These are phyloP conservation scores for Cyclargus thomasi DNA, from an alignment of 1,140 invertebrate genomes.

Conservation along the genomic window DNA sequence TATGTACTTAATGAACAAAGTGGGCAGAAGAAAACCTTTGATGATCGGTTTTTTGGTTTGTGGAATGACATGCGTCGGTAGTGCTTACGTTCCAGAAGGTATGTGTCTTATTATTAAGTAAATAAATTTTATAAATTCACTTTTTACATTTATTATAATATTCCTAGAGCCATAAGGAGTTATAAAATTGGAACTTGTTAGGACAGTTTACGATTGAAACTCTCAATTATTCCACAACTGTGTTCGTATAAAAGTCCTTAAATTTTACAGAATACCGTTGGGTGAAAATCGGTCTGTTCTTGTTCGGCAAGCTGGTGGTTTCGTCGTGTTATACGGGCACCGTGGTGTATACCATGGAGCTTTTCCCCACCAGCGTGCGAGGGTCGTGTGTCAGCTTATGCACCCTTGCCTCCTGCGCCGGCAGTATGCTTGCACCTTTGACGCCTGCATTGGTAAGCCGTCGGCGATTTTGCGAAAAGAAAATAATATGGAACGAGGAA, in stretches of 20 bases:
- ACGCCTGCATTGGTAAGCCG: slow-evolving; percentile 81
- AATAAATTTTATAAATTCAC: not conserved
- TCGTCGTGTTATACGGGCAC: slow-evolving; percentile 80
- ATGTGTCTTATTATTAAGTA: slow-evolving; percentile 27
- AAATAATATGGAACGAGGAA: too few relatives aligned
- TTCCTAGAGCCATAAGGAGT: too few relatives aligned
- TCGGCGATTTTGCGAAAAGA: too few relatives aligned
- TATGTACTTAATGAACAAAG: slow-evolving; percentile 76
- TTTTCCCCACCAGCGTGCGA: slow-evolving; percentile 82
- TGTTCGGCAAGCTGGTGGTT: slow-evolving; percentile 83
- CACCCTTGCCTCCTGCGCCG: slow-evolving; percentile 80
- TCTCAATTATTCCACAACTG: not conserved
- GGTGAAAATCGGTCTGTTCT: slow-evolving; percentile 75
- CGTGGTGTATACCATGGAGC: slow-evolving; percentile 81
- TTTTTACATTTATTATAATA: too few relatives aligned
- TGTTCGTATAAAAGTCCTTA: not conserved
- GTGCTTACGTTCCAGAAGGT: slow-evolving; percentile 40
- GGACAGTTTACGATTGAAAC: too few relatives aligned
- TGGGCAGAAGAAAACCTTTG: slow-evolving; percentile 77
- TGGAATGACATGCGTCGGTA: slow-evolving; percentile 47
- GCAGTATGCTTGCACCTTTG: slow-evolving; percentile 83
- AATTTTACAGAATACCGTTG: slow-evolving; percentile 30
- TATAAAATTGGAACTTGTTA: too few relatives aligned
- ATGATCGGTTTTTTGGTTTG: slow-evolving; percentile 76
- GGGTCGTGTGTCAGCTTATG: slow-evolving; percentile 79